Conservation (phyloP, 2,113 vertebrate genomes). For the Heterochromis multidens region DNA sequence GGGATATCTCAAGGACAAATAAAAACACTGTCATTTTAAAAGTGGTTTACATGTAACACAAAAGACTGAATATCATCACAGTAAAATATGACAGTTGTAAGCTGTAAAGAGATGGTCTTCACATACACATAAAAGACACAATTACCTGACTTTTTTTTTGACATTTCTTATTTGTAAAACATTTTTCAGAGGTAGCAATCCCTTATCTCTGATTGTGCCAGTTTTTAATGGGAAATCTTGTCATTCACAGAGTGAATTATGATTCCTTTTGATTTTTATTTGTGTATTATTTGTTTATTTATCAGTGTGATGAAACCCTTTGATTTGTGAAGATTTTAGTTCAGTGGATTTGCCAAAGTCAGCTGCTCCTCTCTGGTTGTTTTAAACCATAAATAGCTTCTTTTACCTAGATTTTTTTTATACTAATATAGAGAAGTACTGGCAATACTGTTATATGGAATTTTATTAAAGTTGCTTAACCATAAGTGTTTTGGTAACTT, state of each 20-base stretch:
- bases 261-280: background rate
- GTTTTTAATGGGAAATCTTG: background rate
- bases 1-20: constrained; percentile 15
- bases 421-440: no score
- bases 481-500: background rate
- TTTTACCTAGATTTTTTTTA: no score
- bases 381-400: background rate
- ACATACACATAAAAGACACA: background rate
- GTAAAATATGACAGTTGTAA: background rate
- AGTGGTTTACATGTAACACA: background rate
- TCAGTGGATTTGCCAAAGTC: background rate
- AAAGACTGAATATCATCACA: background rate
- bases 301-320: background rate
- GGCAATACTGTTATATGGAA: no score
- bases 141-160: background rate
- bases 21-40: background rate
- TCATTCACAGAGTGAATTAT: background rate
- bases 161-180: background rate
- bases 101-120: background rate
- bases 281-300: background rate
- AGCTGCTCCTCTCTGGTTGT: background rate
- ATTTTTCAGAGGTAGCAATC: background rate
- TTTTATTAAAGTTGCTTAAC: background rate
- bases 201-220: background rate
- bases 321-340: background rate